Percentiles rank a stretch among this genome's conserved stretches.
Conservation (phyloP, 2,888 invertebrate genomes). For the Chouioia cunea region DNA sequence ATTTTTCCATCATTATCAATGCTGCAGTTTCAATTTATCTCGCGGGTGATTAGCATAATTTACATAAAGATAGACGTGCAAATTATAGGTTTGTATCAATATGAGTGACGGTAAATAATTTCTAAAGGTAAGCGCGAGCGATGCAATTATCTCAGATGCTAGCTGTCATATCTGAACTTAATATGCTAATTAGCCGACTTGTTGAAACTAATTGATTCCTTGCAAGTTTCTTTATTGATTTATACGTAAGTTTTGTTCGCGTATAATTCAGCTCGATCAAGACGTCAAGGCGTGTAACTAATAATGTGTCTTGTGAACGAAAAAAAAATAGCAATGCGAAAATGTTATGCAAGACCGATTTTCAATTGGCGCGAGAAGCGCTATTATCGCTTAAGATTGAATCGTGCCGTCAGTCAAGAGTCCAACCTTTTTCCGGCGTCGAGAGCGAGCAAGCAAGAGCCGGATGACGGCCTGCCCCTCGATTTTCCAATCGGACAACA, state of each 20-base stretch:
- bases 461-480: conserved; percentile 5
- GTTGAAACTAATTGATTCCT: conserved; percentile 15
- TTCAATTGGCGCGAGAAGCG: conserved; percentile 37
- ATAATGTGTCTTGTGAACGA: neutral
- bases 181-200: conserved; percentile 6
- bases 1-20: neutral
- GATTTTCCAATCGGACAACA: conserved; percentile 36
- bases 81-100: too few species aligned
- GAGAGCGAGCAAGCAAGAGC: neutral
- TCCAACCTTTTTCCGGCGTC: conserved; percentile 31
- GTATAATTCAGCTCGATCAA: too few species aligned
- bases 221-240: neutral
- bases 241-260: too few species aligned
- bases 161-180: conserved; percentile 9
- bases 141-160: neutral
- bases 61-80: too few species aligned
- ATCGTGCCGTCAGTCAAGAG: conserved; percentile 40
- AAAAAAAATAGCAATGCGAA: neutral
- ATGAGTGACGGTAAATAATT: too few species aligned
- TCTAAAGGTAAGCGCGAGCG: too few species aligned
- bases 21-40: neutral
- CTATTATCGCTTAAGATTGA: conserved; percentile 45
- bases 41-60: too few species aligned
- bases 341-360: conserved; percentile 41
- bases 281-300: too few species aligned